Conservation (phyloP, 2,113 vertebrate species). For the Vulpes vulpes region DNA sequence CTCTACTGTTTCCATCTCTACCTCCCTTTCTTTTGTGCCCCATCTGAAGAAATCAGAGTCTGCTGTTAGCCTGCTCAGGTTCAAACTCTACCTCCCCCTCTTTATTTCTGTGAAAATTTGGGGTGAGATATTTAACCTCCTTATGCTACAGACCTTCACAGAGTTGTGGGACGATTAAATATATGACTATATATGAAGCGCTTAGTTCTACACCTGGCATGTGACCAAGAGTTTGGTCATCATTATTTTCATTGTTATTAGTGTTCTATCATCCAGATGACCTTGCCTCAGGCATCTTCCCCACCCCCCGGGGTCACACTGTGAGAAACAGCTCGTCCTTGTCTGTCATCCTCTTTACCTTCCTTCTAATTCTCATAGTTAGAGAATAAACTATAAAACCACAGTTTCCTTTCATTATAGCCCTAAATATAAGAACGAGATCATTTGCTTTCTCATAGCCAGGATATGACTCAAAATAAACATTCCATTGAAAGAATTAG, state of each 20-base stretch:
- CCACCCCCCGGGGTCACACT: not conserved
- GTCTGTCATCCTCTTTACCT: not conserved
- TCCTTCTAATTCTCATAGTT: not conserved
- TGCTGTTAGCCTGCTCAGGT: not conserved
- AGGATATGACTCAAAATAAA: constrained; percentile 6
- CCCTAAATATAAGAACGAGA: not conserved
- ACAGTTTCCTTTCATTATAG: not conserved
- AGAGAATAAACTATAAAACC: not conserved
- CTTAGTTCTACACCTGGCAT: not conserved
- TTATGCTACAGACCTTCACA: not conserved
- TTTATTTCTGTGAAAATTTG: not conserved
- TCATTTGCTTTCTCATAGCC: not conserved
- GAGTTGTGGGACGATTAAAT: not conserved
- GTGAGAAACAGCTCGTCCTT: not conserved
- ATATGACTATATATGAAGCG: not conserved
- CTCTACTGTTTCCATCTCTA: fast-evolving
- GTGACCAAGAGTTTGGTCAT: not conserved
- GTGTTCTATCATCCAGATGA: not conserved
- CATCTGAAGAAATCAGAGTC: not conserved
- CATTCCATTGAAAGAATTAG: not conserved
- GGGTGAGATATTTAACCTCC: not conserved
- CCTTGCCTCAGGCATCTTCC: not conserved
- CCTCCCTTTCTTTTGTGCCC: not conserved
- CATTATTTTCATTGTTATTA: not conserved
- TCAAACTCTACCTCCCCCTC: not conserved